Evolutionary conservation across 64 coral and sea anemone species (phyloP).

Genomic region (Cladopsammia gracilis): DNA sequence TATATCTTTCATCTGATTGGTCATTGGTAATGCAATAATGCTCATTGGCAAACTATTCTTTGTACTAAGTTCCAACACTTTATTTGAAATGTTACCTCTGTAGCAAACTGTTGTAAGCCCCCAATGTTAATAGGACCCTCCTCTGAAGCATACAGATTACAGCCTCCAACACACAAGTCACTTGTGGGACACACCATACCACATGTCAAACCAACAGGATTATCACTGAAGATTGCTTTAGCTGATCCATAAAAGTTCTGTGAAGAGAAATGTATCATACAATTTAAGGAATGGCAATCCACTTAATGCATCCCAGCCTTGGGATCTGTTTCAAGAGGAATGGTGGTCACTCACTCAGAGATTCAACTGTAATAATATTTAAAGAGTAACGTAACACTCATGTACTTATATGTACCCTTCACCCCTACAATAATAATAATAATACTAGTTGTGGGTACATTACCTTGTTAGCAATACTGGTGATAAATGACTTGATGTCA

Average conservation of each 20-base stretch:
- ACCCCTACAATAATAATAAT: neutral
- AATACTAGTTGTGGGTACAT: neutral
- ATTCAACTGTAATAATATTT: no score
- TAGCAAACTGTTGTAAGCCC: slow-evolving; percentile 97
- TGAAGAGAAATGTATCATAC: neutral
- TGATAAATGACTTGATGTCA: slow-evolving; percentile 97
- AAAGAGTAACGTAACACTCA: no score
- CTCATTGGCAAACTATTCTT: no score
- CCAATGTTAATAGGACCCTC: slow-evolving; percentile 99
- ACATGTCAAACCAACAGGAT: slow-evolving; percentile 94
- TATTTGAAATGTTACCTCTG: slow-evolving; percentile 69
- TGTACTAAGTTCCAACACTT: no score
- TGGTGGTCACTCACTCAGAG: no score
- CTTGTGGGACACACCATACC: slow-evolving; percentile 99
- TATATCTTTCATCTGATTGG: no score
- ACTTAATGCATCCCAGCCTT: no score
- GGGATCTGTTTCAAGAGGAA: no score
- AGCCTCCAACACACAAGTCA: slow-evolving; percentile 98
- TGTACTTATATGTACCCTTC: no score
- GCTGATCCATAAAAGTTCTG: slow-evolving; percentile 99
- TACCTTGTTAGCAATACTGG: slow-evolving; percentile 98
- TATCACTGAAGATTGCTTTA: slow-evolving; percentile 98
- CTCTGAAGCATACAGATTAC: slow-evolving; percentile 97
- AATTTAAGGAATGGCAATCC: no score
- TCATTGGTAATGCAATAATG: no score